Evolutionary conservation across 2,113 vertebrate species (phyloP).

Genomic region (Rhinopomastus cyanomelas): DNA sequence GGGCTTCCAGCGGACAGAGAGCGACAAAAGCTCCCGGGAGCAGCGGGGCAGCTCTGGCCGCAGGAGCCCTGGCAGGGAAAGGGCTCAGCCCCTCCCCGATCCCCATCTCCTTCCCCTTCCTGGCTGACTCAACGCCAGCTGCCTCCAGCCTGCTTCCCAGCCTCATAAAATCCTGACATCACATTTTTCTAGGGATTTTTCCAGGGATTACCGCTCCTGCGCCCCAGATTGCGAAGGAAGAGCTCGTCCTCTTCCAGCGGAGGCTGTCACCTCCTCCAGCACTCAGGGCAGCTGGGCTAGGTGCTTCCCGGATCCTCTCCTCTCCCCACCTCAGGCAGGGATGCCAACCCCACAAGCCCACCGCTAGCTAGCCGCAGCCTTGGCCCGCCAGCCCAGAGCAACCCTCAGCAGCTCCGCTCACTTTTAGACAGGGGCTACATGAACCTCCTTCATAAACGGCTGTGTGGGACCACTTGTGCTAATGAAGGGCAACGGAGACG

Average conservation of each 20-base stretch:
- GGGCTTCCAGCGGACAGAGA: not conserved
- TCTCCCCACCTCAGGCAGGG: not conserved
- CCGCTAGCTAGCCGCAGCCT: not conserved
- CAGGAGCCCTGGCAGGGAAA: not conserved
- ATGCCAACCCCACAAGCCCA: not conserved
- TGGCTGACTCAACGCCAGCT: not conserved
- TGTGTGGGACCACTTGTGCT: constrained; percentile 32
- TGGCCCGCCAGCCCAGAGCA: not conserved
- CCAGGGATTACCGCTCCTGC: not conserved
- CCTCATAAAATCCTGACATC: not conserved
- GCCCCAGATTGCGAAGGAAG: not conserved
- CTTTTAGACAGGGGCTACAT: constrained; percentile 14
- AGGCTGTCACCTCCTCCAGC: not conserved
- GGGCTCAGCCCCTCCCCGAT: not conserved
- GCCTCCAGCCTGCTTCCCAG: not conserved
- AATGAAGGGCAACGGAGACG: constrained; percentile 39
- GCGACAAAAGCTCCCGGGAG: not conserved
- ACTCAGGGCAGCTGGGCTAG: not conserved
- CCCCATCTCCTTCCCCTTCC: not conserved
- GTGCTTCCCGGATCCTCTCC: not conserved
- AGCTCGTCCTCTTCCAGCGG: not conserved
- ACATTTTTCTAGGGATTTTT: constrained; percentile 22
- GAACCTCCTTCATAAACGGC: constrained; percentile 20
- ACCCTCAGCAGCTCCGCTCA: not conserved
- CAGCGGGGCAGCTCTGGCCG: not conserved